phyloP scores from a whole-genome alignment of 2,113 vertebrate genomes.

The Erythrolamprus reginae region DNA sequence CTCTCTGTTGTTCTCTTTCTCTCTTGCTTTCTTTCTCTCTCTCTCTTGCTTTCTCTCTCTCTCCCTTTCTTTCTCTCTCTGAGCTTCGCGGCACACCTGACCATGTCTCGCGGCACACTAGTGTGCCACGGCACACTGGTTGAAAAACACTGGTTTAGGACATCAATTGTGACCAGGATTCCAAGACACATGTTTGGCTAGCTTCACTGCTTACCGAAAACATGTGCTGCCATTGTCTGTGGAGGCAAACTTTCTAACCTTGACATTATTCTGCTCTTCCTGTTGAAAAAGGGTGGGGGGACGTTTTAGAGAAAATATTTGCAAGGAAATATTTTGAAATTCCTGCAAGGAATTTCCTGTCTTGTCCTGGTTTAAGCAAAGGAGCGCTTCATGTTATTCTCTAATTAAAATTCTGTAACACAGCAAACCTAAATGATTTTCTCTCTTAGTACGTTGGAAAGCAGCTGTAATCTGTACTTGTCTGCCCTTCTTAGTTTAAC shows the following conservation, averaged over 20 bases:
- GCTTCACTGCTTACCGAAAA: neutral
- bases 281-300: neutral
- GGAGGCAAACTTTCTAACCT: neutral
- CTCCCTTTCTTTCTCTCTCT: too few relatives aligned
- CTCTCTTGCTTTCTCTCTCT: too few relatives aligned
- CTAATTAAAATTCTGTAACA: too few relatives aligned
- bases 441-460: neutral
- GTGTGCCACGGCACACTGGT: too few relatives aligned
- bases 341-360: neutral
- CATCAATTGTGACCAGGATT: neutral
- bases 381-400: neutral
- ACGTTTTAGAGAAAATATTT: neutral
- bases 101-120: too few relatives aligned
- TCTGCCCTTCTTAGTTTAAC: neutral
- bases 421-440: neutral
- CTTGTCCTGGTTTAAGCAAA: neutral
- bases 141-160: too few relatives aligned
- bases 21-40: too few relatives aligned
- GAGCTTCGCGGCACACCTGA: too few relatives aligned
- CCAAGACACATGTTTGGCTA: neutral
- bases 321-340: neutral
- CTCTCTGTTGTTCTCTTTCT: too few relatives aligned
- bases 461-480: too few relatives aligned
- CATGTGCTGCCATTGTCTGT: neutral
- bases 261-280: neutral